These are phyloP conservation scores for Phragmatobia fuliginosa DNA, from an alignment of 2,888 invertebrate genomes.

Conservation along the genomic window DNA sequence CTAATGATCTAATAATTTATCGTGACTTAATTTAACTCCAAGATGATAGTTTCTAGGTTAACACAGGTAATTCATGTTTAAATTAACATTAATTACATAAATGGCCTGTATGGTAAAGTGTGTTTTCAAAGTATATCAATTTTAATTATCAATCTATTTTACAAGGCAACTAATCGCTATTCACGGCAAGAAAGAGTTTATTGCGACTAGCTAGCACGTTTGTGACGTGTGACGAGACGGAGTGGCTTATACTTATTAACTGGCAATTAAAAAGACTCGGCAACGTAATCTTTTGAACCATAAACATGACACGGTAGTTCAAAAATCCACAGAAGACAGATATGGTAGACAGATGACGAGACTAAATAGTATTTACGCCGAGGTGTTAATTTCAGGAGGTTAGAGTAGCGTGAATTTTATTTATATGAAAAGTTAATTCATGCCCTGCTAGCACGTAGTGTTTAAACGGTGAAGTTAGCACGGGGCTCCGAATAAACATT, in stretches of 20 bases:
- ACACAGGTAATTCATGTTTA: not conserved
- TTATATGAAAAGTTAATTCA: conserved; percentile 87
- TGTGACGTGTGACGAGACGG: conserved; percentile 18
- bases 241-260: conserved; percentile 58
- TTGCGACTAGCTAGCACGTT: not conserved
- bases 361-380: conserved; percentile 83
- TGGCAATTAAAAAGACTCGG: conserved; percentile 61
- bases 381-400: conserved; percentile 87
- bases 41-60: not conserved
- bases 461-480: conserved; percentile 85
- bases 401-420: conserved; percentile 87
- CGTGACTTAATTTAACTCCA: not conserved
- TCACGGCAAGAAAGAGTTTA: conserved; percentile 2
- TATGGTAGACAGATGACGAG: conserved; percentile 76
- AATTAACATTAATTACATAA: not conserved
- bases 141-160: conserved; percentile 1
- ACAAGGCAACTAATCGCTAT: conserved; percentile 7
- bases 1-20: not conserved
- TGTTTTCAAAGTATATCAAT: not conserved
- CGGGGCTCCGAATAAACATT: conserved; percentile 81
- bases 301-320: conserved; percentile 57
- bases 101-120: not conserved
- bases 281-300: conserved; percentile 60
- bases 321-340: conserved; percentile 61
- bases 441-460: conserved; percentile 83